These are phyloP conservation scores for Pseudorhiza aurosa DNA, from an alignment of 30 jellyfish, hydroid and myxozoan species.

Conservation along the genomic window DNA sequence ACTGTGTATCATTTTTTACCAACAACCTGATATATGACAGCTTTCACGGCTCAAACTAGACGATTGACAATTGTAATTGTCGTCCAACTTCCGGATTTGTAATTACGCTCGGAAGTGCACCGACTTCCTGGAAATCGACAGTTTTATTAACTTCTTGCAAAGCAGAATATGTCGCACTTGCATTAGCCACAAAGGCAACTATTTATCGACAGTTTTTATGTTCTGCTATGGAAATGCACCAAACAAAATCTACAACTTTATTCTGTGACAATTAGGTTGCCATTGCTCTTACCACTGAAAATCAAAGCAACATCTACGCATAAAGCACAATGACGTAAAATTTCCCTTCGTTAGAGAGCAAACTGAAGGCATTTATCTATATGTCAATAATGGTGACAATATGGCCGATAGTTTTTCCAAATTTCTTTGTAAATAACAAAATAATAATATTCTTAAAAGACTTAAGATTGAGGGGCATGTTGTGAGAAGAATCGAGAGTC, in stretches of 20 bases:
- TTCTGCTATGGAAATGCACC: not conserved
- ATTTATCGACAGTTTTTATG: conserved; percentile 10
- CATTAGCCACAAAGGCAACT: too few species aligned
- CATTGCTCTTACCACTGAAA: conserved; percentile 12
- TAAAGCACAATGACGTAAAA: conserved; percentile 31
- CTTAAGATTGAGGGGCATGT: conserved; percentile 51
- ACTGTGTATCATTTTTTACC: not conserved
- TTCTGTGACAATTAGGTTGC: conserved; percentile 54
- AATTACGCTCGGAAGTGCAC: conserved; percentile 29
- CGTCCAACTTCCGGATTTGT: conserved; percentile 43
- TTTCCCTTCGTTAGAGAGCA: conserved; percentile 46
- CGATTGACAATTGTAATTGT: not conserved
- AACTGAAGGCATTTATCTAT: not conserved
- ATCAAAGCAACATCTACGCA: conserved; percentile 45
- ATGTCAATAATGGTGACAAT: conserved; percentile 12
- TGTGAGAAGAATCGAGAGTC: too few species aligned
- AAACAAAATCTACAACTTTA: not conserved
- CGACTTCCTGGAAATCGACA: conserved; percentile 46
- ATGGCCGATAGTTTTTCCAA: conserved; percentile 49
- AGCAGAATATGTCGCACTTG: conserved; percentile 46
- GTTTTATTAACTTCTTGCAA: conserved; percentile 44
- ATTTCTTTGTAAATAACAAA: conserved; percentile 7
- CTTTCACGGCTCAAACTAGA: conserved; percentile 43
- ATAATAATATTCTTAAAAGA: conserved; percentile 2
- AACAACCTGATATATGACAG: conserved; percentile 12